These are phyloP conservation scores for Drosophila greeni DNA, from an alignment of 2,888 invertebrate species.

Conservation along the genomic window DNA sequence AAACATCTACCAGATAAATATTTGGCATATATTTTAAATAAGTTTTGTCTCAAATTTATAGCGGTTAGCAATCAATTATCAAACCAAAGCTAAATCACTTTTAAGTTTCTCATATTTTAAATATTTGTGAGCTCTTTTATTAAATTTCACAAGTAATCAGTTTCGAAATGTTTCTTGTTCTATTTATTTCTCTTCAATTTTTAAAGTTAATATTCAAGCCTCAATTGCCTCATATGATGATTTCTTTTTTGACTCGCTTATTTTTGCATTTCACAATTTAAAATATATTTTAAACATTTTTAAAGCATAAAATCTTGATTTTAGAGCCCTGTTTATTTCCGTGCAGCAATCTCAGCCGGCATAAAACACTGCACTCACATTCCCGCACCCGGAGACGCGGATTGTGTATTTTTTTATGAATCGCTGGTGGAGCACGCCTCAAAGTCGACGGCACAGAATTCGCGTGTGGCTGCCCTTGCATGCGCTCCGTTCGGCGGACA, in stretches of 20 bases:
- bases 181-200: no score
- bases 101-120: not conserved
- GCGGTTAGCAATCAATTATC: not conserved
- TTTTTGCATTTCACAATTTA: no score
- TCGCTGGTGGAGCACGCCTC: conserved; percentile 57
- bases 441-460: conserved; percentile 50
- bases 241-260: not conserved
- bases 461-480: conserved; percentile 61
- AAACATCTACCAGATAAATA: not conserved
- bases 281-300: not conserved
- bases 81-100: no score
- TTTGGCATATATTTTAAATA: not conserved
- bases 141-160: not conserved
- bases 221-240: not conserved
- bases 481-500: conserved; percentile 77
- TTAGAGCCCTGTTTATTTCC: not conserved
- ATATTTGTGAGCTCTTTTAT: not conserved
- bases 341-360: conserved; percentile 19
- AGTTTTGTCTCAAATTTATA: not conserved
- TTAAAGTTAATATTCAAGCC: not conserved
- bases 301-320: not conserved
- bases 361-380: conserved; percentile 12
- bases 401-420: conserved; percentile 13
- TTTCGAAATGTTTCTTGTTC: not conserved
- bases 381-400: conserved; percentile 16